Base-by-base conservation (phyloP, 92 coral and sea anemone genomes). In the Phymanthus crucifer region DNA sequence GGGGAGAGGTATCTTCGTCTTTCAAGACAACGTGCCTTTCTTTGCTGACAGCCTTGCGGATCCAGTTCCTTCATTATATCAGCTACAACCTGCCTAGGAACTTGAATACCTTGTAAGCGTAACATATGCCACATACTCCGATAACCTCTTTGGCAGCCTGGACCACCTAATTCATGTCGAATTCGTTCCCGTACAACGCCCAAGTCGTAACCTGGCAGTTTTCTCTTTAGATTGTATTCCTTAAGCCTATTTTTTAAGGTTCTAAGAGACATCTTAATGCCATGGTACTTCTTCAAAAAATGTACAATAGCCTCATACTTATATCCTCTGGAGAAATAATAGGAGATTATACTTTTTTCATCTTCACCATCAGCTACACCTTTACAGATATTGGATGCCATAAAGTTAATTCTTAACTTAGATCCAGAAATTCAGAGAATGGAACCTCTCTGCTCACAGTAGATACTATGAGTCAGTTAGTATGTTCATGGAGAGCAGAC, bases 21-120 rank as follows among this genome's bases (percentile, higher is more conserved):
- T 83, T 77, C 33, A 64, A 72, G 54, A 17, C 82, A 45, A 33
- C 71, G 74, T 78, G 81, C 47, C 78, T 46, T 83, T 79, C 87
- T 83, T 67, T 74, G 81, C 82, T 83, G 77, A 83, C 91, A 83
- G 50, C 87, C 87, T 61, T 65, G 78, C 66, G 84, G 91, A 74
- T 87, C 87, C 35, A 87, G 70, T 78, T 87, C 87, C 78, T 76
- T 82, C 82, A 83, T 78, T 19, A 78, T 57, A 48, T 78, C 80
- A 64, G 78, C 81, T 58, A 78, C 87, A 65, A 77, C 78, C 64
- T 78, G 91, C 79, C 91, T 19, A 3, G 61, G 61, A 52, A 54
- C 50, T 66, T 86, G 86, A 85, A 80, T 67, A 65, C 56, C 40
- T 52, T 52, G 61, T 52, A 52, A 52, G 8, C 61, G 61, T 19